Evolutionary conservation across 2,797 vertebrate genomes (phyloP).

Genomic region (Argya squamiceps): DNA sequence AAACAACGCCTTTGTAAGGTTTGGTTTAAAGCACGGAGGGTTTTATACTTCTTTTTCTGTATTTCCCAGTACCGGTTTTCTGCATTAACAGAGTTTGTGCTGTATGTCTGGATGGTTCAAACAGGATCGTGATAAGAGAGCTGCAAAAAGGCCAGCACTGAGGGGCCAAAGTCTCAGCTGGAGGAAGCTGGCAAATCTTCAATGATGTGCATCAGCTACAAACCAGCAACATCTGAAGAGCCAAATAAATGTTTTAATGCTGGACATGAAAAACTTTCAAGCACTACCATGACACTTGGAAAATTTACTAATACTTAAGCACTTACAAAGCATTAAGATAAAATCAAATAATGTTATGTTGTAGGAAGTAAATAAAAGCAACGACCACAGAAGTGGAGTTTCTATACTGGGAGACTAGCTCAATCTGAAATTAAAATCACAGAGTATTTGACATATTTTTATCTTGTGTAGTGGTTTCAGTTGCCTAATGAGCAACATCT

Average conservation of each 20-base stretch:
- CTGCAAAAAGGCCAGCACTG: conserved; percentile 38
- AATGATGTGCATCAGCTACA: conserved; percentile 17
- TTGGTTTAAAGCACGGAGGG: conserved; percentile 55
- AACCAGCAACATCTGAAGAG: background rate
- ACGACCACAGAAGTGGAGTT: background rate
- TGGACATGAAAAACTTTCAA: background rate
- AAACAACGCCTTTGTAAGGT: conserved; percentile 64
- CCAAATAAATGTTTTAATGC: conserved; percentile 13
- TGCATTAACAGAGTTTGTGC: conserved; percentile 40
- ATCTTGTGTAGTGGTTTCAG: background rate
- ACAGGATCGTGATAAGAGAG: conserved; percentile 45
- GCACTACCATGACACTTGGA: background rate
- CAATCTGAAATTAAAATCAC: background rate
- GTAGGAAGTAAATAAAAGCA: background rate
- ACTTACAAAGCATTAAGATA: background rate
- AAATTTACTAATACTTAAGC: background rate
- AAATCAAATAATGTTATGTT: background rate
- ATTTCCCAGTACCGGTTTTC: conserved; percentile 51
- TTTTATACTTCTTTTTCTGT: conserved; percentile 57
- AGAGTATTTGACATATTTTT: conserved; percentile 11
- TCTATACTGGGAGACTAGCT: background rate
- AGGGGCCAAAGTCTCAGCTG: conserved; percentile 17
- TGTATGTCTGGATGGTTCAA: conserved; percentile 48
- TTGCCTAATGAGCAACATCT: conserved; percentile 19
- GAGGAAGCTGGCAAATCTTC: conserved; percentile 52